phyloP scores from a whole-genome alignment of 2,888 invertebrate species.

The Endomychus coccineus region DNA sequence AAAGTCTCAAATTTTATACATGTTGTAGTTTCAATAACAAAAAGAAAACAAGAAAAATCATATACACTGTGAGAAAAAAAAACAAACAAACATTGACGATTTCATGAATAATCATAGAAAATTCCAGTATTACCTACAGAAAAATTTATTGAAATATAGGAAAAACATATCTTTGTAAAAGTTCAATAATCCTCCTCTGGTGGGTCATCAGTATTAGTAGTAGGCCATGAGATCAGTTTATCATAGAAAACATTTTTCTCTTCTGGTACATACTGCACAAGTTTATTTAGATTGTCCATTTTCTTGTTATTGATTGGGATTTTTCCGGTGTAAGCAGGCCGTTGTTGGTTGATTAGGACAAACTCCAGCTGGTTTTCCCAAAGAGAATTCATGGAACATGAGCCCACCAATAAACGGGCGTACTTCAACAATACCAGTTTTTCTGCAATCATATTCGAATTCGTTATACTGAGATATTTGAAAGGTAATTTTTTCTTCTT shows the following conservation, averaged over 20 bases:
- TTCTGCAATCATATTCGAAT: neutral
- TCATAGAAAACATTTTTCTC: constrained; percentile 17
- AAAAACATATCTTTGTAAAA: no score
- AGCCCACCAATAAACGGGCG: neutral
- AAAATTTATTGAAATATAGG: no score
- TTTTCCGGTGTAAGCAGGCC: constrained; percentile 14
- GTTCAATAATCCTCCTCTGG: no score
- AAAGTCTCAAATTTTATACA: no score
- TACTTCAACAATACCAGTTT: neutral
- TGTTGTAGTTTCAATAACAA: no score
- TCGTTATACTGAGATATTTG: constrained; percentile 14
- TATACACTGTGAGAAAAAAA: no score
- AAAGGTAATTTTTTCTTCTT: constrained; percentile 12
- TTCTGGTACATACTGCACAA: constrained; percentile 14
- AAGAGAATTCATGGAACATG: neutral
- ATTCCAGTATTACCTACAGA: no score
- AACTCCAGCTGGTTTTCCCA: neutral
- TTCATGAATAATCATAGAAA: no score
- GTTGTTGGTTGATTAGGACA: neutral
- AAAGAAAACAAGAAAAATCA: no score
- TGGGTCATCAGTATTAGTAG: no score
- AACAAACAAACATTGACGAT: no score
- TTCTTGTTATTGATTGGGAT: constrained; percentile 19
- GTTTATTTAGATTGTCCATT: constrained; percentile 16
- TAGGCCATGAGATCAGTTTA: neutral